phyloP scores from a whole-genome alignment of 2,113 vertebrate species.

The Aspiorhynchus laticeps region DNA sequence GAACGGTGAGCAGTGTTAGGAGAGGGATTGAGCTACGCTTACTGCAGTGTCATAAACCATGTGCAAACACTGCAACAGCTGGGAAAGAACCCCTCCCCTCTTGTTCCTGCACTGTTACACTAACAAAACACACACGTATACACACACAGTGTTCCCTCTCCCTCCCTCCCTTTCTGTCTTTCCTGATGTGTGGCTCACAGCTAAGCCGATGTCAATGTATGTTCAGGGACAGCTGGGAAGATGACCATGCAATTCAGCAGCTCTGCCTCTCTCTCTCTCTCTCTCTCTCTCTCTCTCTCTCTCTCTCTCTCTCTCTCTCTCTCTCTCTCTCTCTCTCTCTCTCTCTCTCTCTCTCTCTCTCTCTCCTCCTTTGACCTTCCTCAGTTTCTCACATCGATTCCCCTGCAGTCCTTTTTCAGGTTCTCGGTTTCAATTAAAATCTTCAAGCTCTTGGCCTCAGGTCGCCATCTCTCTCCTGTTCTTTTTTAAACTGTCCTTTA shows the following conservation, averaged over 20 bases:
- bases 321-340: slow-evolving; percentile 23
- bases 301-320: slow-evolving; percentile 1
- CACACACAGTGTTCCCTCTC: not conserved
- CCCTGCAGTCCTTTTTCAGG: slow-evolving; percentile 25
- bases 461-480: not conserved
- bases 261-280: slow-evolving; percentile 21
- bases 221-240: slow-evolving; percentile 43
- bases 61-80: slow-evolving; percentile 42
- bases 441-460: slow-evolving; percentile 2
- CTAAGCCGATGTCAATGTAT: slow-evolving; percentile 25
- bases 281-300: no score
- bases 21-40: slow-evolving; percentile 18
- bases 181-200: slow-evolving; percentile 19
- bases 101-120: slow-evolving; percentile 26
- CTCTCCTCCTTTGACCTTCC: slow-evolving; percentile 40
- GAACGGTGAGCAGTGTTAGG: slow-evolving; percentile 30
- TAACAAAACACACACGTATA: not conserved
- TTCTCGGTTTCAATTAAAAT: slow-evolving; percentile 39
- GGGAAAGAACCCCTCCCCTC: slow-evolving; percentile 26
- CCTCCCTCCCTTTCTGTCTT: not conserved
- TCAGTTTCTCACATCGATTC: slow-evolving; percentile 41
- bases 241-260: slow-evolving; percentile 42
- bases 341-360: slow-evolving; percentile 9
- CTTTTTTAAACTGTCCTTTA: slow-evolving; percentile 19
- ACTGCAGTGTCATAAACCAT: slow-evolving; percentile 26